A percentile compares a stretch with the other conserved stretches of the same genome.
These are phyloP conservation scores for Metellina segmentata DNA, from an alignment of 2,888 invertebrate species.

Conservation along the genomic window DNA sequence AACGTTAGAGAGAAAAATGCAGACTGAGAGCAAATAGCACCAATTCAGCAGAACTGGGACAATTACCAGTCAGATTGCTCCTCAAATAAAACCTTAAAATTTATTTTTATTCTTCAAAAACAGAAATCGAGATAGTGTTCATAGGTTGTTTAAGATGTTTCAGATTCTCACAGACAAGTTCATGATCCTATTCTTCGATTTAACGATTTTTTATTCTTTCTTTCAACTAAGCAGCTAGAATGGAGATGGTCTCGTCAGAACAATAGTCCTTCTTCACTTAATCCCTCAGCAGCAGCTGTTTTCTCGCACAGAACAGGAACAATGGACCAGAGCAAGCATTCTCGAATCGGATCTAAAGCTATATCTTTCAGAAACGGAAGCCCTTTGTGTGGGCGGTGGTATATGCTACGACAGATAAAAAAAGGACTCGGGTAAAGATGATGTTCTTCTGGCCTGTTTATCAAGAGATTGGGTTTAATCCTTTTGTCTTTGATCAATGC, in stretches of 20 bases:
- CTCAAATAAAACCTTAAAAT: neutral
- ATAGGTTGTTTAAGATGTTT: neutral
- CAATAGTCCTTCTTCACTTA: neutral
- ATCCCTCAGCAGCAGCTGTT: neutral
- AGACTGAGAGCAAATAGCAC: too few relatives aligned
- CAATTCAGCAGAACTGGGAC: too few relatives aligned
- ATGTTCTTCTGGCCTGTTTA: neutral
- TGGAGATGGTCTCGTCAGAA: neutral
- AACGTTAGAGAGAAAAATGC: too few relatives aligned
- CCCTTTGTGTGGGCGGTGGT: neutral
- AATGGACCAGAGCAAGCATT: neutral
- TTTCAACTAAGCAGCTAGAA: neutral
- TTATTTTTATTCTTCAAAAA: neutral
- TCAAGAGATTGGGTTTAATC: constrained; percentile 9
- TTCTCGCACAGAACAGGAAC: neutral
- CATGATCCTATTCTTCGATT: neutral
- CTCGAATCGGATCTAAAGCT: neutral
- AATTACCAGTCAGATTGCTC: neutral
- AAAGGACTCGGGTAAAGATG: neutral
- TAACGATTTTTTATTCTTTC: neutral
- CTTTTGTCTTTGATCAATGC: constrained; percentile 15
- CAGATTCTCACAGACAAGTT: neutral
- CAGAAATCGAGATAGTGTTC: neutral
- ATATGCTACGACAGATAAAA: neutral
- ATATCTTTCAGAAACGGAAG: neutral